Percentiles rank a stretch among this genome's conserved stretches.
Evolutionary conservation across 2,113 vertebrate species (phyloP).

Genomic region (Pardalotus punctatus): DNA sequence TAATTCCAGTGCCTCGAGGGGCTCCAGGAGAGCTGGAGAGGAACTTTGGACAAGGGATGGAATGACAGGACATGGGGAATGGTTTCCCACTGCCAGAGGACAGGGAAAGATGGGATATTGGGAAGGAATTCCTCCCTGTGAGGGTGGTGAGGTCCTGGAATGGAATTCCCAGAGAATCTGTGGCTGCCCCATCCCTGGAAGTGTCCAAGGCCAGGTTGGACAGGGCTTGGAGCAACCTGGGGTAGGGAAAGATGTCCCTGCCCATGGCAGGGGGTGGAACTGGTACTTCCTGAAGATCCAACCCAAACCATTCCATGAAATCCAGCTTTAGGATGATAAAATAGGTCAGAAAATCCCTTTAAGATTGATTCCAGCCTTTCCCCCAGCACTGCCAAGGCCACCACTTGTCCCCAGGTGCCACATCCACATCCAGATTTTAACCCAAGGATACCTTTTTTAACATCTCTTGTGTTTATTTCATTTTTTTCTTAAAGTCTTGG

Average conservation of each 20-base stretch:
- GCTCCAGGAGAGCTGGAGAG: not conserved
- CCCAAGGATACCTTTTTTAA: not conserved
- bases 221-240: fast-evolving
- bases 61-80: not conserved
- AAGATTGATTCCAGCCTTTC: not conserved
- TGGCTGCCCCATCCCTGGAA: not conserved
- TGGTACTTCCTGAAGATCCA: not conserved
- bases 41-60: not conserved
- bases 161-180: not conserved
- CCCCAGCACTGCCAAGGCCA: not conserved
- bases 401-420: not conserved
- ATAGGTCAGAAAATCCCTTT: not conserved
- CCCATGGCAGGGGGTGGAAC: not conserved
- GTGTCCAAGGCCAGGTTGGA: not conserved
- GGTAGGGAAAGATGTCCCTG: not conserved
- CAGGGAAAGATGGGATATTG: not conserved
- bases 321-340: not conserved
- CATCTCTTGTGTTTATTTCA: not conserved
- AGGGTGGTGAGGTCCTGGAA: fast-evolving
- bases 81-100: not conserved
- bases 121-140: fast-evolving
- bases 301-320: not conserved
- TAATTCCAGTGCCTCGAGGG: not conserved
- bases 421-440: not conserved
- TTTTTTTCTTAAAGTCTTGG: not conserved